Evolutionary conservation across 2,888 invertebrate genomes (phyloP).

Genomic region (Ophioninae sp.): DNA sequence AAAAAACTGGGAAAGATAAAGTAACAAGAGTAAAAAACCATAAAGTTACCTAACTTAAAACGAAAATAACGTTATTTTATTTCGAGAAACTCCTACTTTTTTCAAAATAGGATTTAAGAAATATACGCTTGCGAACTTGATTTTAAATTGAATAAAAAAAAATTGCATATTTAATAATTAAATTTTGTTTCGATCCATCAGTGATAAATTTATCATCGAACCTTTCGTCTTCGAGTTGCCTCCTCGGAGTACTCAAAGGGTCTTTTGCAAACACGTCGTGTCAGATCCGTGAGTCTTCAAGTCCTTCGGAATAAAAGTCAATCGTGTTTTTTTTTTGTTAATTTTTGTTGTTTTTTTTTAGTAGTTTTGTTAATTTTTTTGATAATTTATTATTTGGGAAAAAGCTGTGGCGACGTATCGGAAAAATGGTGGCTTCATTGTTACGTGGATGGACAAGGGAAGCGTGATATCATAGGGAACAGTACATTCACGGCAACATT

Average conservation of each 20-base stretch:
- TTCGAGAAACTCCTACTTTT: no score
- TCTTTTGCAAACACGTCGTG: conserved; percentile 67
- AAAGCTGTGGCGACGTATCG: conserved; percentile 77
- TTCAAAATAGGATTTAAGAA: no score
- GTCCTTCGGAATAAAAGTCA: neutral
- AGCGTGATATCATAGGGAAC: conserved; percentile 82
- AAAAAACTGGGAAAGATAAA: no score
- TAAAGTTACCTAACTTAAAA: no score
- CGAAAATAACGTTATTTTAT: no score
- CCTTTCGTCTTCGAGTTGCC: conserved; percentile 68
- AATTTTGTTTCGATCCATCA: conserved; percentile 32
- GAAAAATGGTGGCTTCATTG: conserved; percentile 85
- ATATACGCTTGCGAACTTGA: no score
- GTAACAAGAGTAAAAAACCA: no score
- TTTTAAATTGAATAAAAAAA: no score
- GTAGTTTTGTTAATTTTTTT: no score
- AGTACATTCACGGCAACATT: conserved; percentile 83
- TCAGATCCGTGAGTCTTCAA: conserved; percentile 68
- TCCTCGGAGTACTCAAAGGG: conserved; percentile 55
- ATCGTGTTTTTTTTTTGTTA: neutral
- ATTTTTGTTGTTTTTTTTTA: no score
- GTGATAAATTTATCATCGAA: conserved; percentile 67
- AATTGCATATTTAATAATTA: neutral
- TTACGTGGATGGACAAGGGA: conserved; percentile 82
- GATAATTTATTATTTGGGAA: neutral